Base-by-base conservation (phyloP, 2,888 invertebrate genomes). In the Seladonia tumulorum region DNA sequence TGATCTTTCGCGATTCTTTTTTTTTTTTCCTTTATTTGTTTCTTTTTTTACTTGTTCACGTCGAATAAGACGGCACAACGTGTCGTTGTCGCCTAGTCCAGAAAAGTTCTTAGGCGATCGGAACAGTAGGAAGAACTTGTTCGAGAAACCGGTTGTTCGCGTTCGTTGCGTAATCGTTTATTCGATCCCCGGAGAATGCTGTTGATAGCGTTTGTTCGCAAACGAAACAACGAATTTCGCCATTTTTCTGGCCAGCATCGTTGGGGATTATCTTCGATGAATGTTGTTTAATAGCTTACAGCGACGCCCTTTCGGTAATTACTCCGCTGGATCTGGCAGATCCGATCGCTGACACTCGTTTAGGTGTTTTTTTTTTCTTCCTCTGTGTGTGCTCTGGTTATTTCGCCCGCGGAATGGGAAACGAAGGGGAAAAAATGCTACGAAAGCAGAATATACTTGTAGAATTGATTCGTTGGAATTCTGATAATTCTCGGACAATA, bases 81-180 rank as follows among this genome's bases (percentile, higher is more conserved):
- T 8, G 49, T 53, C 22, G 18, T 29, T 12, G 29, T 22, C 12
- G 72, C 35, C 35, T 8, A 49, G 73, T 12, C 70, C n/a, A 42
- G 49, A 73, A 72, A 49, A 72, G 25, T 49, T 18, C 49, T 73
- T 25, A 29, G 73, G 22, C 45, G 29, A 45, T 72, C 47, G 81
- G 70, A 75, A 73, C 47, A n/a, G 78, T 78, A 63, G 35, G 80
- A 63, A 14, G 35, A 42, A 79, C 78, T 71, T 29, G 63, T 71
- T 76, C 76, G 66, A 18, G 73, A 76, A 87, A 86, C 87, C 87
- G 87, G 78, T 71, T 82, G 78, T 71, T 82, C 77, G 75, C 78
- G 76, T 76, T 85, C 79, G 85, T 87, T 90, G 81, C 83, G 76
- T 76, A 81, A 82, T 81, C 81, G 29, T 85, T 87, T 79, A 73